phyloP scores from a whole-genome alignment of 2,888 invertebrate genomes.

The Melikaiella ostensackeni region DNA sequence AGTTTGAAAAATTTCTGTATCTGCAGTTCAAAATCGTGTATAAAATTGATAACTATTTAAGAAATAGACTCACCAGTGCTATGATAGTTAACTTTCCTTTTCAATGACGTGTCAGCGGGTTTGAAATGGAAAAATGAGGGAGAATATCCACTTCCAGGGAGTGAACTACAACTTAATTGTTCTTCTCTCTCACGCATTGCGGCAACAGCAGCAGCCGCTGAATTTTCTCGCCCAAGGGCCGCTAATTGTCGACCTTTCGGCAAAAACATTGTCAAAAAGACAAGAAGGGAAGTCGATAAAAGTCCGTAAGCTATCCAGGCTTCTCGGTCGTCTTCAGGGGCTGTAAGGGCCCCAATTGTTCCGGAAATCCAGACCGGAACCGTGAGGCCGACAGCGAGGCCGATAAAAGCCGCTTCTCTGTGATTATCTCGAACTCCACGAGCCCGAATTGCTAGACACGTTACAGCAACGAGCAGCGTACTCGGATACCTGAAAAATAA shows the following conservation, averaged over 20 bases:
- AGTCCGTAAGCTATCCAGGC: slow-evolving; percentile 94
- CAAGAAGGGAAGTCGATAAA: slow-evolving; percentile 89
- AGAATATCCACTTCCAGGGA: slow-evolving; percentile 90
- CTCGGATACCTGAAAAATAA: slow-evolving; percentile 81
- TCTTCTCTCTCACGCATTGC: slow-evolving; percentile 88
- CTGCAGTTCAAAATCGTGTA: no score
- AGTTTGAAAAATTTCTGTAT: no score
- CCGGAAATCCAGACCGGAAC: slow-evolving; percentile 94
- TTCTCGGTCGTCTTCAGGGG: slow-evolving; percentile 87
- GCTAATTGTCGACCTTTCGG: slow-evolving; percentile 95
- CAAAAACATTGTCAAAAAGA: slow-evolving; percentile 96
- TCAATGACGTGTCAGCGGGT: slow-evolving; percentile 88
- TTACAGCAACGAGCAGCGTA: slow-evolving; percentile 90
- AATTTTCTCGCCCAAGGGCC: slow-evolving; percentile 90
- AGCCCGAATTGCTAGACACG: slow-evolving; percentile 90
- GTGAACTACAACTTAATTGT: slow-evolving; percentile 84
- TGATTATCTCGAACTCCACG: slow-evolving; percentile 95
- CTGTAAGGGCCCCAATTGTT: slow-evolving; percentile 78
- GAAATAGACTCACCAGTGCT: slow-evolving; percentile 66
- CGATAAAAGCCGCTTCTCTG: slow-evolving; percentile 94
- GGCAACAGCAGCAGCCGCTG: slow-evolving; percentile 55
- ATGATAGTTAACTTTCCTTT: slow-evolving; percentile 79
- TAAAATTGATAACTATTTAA: neutral
- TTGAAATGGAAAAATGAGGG: slow-evolving; percentile 96
- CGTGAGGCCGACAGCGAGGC: slow-evolving; percentile 90